A percentile compares a stretch with the other conserved stretches of the same genome.
These are phyloP conservation scores for Parazoanthus atlanticus DNA, from an alignment of 92 coral and sea anemone genomes.

Conservation along the genomic window DNA sequence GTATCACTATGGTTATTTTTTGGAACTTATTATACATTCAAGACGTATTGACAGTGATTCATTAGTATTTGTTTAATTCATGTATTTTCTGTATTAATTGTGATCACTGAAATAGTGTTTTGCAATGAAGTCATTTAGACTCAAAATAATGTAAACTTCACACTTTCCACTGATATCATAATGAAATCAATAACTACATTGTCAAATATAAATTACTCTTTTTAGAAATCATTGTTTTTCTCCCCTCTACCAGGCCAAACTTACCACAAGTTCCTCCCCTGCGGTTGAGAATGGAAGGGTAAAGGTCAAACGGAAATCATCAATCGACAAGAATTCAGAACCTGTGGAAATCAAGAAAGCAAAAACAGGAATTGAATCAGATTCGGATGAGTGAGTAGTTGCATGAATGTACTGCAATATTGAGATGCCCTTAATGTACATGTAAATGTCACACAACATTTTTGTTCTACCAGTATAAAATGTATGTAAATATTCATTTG, in stretches of 20 bases:
- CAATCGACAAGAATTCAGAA: conserved; percentile 56
- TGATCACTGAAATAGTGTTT: no score
- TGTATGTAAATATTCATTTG: neutral
- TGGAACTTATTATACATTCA: no score
- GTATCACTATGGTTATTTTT: no score
- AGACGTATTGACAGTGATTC: no score
- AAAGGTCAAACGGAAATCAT: conserved; percentile 61
- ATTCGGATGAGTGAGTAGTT: conserved; percentile 60
- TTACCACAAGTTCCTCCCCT: conserved; percentile 39
- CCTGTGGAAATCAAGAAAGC: conserved; percentile 61
- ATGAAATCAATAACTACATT: neutral
- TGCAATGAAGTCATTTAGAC: no score
- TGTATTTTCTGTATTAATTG: no score
- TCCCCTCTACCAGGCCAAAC: conserved; percentile 46
- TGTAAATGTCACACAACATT: neutral
- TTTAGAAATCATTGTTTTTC: neutral
- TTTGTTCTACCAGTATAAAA: no score
- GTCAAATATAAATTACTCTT: neutral
- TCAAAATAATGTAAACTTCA: no score
- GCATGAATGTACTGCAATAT: no score
- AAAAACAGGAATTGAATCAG: conserved; percentile 54
- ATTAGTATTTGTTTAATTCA: no score
- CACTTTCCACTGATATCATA: neutral
- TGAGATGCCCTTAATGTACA: neutral
- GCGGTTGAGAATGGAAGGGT: conserved; percentile 41